Conservation (phyloP, 1,140 invertebrate genomes). For the Drosophila subobscura region DNA sequence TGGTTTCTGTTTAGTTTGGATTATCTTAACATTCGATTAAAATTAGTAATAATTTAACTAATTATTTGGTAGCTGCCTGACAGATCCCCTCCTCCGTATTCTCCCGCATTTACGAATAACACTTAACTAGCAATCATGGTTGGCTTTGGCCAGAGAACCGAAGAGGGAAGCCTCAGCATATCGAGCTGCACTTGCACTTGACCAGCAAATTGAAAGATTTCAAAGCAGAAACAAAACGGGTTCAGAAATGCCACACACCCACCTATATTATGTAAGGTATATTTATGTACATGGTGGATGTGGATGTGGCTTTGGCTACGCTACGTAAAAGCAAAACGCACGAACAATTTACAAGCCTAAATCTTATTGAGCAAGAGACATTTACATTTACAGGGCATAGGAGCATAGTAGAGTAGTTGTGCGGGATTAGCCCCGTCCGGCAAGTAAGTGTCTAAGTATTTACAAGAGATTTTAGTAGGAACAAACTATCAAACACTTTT, state of each 20-base stretch:
- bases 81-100: conserved; percentile 12
- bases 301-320: too few species aligned
- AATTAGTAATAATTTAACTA: conserved; percentile 78
- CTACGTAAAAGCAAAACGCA: not conserved
- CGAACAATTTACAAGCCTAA: conserved; percentile 44
- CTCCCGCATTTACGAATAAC: conserved; percentile 18
- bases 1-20: conserved; percentile 53
- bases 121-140: conserved; percentile 21
- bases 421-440: too few species aligned
- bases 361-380: conserved; percentile 70
- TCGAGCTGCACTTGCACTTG: conserved; percentile 60
- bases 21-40: conserved; percentile 61
- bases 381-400: conserved; percentile 18
- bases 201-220: conserved; percentile 69
- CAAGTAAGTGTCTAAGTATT: conserved; percentile 12
- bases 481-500: conserved; percentile 73
- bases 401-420: conserved; percentile 1
- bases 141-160: not conserved
- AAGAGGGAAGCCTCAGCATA: conserved; percentile 14
- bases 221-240: conserved; percentile 45
- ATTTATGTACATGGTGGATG: not conserved
- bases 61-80: conserved; percentile 75
- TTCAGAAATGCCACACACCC: conserved; percentile 24
- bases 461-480: conserved; percentile 72
- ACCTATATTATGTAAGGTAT: conserved; percentile 36